Conservation (phyloP, 2,797 vertebrate species). For the Hephaestus fuliginosus region DNA sequence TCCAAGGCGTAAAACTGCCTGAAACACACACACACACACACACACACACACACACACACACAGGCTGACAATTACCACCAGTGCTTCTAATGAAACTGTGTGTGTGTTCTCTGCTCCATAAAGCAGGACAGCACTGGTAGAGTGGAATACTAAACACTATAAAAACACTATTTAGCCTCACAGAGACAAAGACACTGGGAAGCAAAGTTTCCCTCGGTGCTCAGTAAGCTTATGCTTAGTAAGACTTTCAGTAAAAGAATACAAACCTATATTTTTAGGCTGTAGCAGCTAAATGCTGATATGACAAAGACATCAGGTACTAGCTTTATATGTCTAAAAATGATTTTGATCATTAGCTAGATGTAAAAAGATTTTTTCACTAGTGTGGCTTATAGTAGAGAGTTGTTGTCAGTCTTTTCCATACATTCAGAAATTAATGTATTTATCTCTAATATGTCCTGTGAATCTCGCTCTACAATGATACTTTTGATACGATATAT, state of each 20-base stretch:
- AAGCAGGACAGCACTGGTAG: slow-evolving; percentile 70
- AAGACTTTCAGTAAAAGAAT: slow-evolving; percentile 40
- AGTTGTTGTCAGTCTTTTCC: too few relatives aligned
- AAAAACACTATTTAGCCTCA: slow-evolving; percentile 72
- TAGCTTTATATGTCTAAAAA: not conserved
- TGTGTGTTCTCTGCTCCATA: slow-evolving; percentile 76
- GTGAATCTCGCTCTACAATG: not conserved
- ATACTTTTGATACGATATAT: not conserved
- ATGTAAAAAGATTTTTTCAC: too few relatives aligned
- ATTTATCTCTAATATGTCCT: not conserved
- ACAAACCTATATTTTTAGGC: too few relatives aligned
- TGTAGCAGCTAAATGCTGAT: too few relatives aligned
- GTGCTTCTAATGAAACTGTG: slow-evolving; percentile 70
- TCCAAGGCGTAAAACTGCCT: slow-evolving; percentile 50
- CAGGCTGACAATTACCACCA: slow-evolving; percentile 65
- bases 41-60: slow-evolving; percentile 21
- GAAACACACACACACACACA: slow-evolving; percentile 44
- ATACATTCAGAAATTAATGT: not conserved
- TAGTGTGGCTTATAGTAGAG: too few relatives aligned
- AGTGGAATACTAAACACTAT: slow-evolving; percentile 76
- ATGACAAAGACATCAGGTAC: too few relatives aligned
- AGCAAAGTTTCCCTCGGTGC: slow-evolving; percentile 56
- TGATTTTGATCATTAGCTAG: not conserved
- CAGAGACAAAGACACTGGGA: slow-evolving; percentile 64
- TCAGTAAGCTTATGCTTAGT: slow-evolving; percentile 51